These are phyloP conservation scores for Brachymystax lenok DNA, from an alignment of 2,797 vertebrate genomes.

Conservation along the genomic window DNA sequence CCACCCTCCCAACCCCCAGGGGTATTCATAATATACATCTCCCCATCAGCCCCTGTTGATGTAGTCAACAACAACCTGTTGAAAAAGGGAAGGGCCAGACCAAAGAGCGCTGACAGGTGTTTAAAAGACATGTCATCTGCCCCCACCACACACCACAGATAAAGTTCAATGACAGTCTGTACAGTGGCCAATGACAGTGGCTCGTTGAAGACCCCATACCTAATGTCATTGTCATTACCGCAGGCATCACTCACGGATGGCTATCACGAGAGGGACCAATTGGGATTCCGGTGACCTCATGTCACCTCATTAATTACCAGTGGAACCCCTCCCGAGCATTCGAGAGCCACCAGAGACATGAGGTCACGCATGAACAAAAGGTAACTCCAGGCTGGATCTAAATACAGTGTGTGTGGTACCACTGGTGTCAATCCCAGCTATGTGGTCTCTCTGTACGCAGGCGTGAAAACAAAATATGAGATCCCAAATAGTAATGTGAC, in stretches of 20 bases:
- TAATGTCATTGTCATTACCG: slow-evolving; percentile 10
- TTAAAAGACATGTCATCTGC: slow-evolving; percentile 34
- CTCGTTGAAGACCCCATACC: slow-evolving; percentile 11
- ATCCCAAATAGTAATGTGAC: slow-evolving; percentile 25
- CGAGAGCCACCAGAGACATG: background rate
- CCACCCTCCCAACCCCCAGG: background rate
- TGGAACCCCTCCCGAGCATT: slow-evolving; percentile 10
- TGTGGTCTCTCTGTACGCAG: slow-evolving; percentile 31
- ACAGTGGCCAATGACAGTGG: slow-evolving; percentile 27
- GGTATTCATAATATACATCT: slow-evolving; percentile 45
- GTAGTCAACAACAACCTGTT: slow-evolving; percentile 18
- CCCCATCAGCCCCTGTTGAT: slow-evolving; percentile 5
- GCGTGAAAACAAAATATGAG: slow-evolving; percentile 37
- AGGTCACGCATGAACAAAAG: background rate
- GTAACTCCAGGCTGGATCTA: slow-evolving; percentile 25
- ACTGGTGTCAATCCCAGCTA: slow-evolving; percentile 41
- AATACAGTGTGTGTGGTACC: slow-evolving; percentile 33
- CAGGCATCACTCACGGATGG: slow-evolving; percentile 31
- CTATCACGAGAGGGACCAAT: slow-evolving; percentile 29
- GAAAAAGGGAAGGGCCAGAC: background rate
- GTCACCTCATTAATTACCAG: slow-evolving; percentile 47
- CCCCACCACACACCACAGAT: background rate
- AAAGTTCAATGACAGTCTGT: slow-evolving; percentile 12
- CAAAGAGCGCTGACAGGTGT: slow-evolving; percentile 29
- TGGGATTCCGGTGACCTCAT: slow-evolving; percentile 48